Evolutionary conservation across 1,140 invertebrate genomes (phyloP), one percentile per base, ranked within the genome.

Genomic region (Panulirus ornatus): DNA sequence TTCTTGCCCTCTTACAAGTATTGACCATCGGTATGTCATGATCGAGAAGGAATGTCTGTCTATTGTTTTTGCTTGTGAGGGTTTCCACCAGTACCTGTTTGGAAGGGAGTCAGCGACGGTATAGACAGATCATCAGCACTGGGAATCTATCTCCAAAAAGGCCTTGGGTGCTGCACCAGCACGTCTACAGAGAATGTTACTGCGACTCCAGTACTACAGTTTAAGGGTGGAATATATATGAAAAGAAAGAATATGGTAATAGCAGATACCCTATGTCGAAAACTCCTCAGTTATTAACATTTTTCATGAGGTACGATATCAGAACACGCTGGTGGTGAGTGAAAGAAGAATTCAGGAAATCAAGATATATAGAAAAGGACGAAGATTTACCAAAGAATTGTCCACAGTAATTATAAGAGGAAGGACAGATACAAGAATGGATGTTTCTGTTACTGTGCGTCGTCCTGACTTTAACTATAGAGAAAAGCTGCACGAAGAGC

Each of bases 161-260:
- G 66, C 87, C 14, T 75, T 93, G 0, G 38, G 73, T 58, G 38
- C 51, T 40, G 76, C 90, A 34, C 90, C 93, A 19, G 87, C 90
- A 9, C 27, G 92, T 51, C 58, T 93, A 8, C 93, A 93, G 82
- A 30, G 84, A 47, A 93, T 93, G 92, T 58, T 93, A 84, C 54
- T 93, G 27, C 66, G 82, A 42, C 38, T 93, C 38, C 91, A 91
- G 58, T 88, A 54, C 27, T 93, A 93, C 63, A 91, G 92, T 16
- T 54, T 92, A 30, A 66, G 22, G 30, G 40, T 93, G 38, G 42
- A 36, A n/a, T 92, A 92, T 71, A 70, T 40, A 2, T 86, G n/a
- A n/a, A 84, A 27, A 91, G 91, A 2, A 92, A 92, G 63, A 11
- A 73, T 14, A 86, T 92, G 83, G 14, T 71, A 42, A 9, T 91